These are phyloP conservation scores for Sclerurus mexicanus DNA, from an alignment of 2,113 vertebrate species.

Conservation along the genomic window DNA sequence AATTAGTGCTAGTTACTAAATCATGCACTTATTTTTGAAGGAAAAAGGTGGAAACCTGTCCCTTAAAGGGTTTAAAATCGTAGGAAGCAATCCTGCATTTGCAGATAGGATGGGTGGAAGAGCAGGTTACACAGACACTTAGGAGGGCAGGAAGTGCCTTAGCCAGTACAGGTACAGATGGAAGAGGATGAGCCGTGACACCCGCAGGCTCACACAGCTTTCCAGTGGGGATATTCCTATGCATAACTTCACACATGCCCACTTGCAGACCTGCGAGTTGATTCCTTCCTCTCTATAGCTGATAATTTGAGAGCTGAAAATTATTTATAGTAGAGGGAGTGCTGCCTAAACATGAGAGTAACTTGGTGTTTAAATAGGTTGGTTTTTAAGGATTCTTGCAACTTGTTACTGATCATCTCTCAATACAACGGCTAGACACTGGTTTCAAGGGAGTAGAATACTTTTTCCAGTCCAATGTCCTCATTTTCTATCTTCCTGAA, in stretches of 20 bases:
- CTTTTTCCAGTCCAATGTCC: background rate
- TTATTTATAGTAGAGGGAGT: background rate
- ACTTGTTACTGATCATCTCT: background rate
- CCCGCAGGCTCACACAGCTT: background rate
- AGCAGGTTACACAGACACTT: background rate
- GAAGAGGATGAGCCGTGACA: background rate
- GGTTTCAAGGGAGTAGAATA: background rate
- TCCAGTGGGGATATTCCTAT: background rate
- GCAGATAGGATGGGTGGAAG: background rate
- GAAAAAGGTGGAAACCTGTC: background rate
- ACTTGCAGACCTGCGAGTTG: background rate
- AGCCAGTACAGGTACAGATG: background rate
- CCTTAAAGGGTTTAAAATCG: background rate
- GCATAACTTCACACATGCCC: background rate
- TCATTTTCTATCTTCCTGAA: background rate
- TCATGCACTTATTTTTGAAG: background rate
- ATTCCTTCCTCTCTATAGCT: background rate
- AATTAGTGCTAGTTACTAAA: background rate
- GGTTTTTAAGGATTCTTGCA: background rate
- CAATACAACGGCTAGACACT: background rate
- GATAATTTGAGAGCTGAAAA: background rate
- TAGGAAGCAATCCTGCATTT: background rate
- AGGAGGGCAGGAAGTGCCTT: background rate
- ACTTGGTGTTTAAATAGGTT: background rate
- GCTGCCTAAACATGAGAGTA: background rate